Evolutionary conservation across 2,113 vertebrate genomes (phyloP).

Genomic region (Pelobates fuscus): DNA sequence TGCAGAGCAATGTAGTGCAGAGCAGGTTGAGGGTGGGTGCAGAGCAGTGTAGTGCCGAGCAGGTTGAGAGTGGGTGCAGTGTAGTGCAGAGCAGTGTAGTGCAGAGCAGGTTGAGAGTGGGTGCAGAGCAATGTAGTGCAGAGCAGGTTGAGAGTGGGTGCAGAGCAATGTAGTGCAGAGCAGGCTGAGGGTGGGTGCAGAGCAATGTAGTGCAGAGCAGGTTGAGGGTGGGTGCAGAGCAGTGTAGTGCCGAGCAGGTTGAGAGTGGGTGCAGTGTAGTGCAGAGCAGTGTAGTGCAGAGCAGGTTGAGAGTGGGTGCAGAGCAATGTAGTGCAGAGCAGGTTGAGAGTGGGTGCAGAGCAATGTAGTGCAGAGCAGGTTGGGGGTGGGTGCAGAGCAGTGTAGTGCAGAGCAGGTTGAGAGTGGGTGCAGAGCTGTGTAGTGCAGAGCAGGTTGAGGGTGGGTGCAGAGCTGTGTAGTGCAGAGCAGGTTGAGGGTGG

Average conservation of each 20-base stretch:
- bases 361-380: too few relatives aligned
- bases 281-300: not conserved
- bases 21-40: not conserved
- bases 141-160: too few relatives aligned
- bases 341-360: not conserved
- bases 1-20: too few relatives aligned
- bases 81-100: too few relatives aligned
- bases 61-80: not conserved
- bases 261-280: too few relatives aligned
- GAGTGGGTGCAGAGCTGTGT: not conserved
- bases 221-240: too few relatives aligned
- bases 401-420: not conserved
- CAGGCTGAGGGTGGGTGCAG: too few relatives aligned
- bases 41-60: not conserved
- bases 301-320: not conserved
- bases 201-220: too few relatives aligned
- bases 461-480: not conserved
- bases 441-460: not conserved
- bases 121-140: too few relatives aligned
- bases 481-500: not conserved
- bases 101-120: too few relatives aligned
- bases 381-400: not conserved
- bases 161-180: too few relatives aligned
- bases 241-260: not conserved
- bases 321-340: not conserved